Base-by-base conservation (phyloP, 1,140 invertebrate genomes). In the Ditylenchus dipsaci region DNA sequence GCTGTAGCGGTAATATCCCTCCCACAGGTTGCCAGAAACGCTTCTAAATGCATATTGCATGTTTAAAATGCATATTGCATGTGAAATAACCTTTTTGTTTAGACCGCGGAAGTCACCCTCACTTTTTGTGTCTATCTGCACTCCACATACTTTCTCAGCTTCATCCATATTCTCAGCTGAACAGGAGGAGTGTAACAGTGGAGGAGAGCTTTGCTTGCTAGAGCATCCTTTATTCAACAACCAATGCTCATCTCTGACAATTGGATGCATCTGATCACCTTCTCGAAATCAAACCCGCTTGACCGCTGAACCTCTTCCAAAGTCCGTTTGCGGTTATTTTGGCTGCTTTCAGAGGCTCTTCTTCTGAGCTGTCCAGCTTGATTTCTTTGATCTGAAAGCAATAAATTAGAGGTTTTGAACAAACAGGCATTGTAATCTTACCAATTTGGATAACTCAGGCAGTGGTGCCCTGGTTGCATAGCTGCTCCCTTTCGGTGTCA, bases 231-330 rank as follows among this genome's bases (percentile, higher is more conserved):
- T 11, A 61, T 26, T 13, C n/a, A 61, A 29, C 27, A 61, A 29
- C 59, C 59, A 61, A n/a, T 61, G 17, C n/a, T 61, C 59, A 29
- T 61, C 59, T 43, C 29, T 26, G 59, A 61, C 3, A 43, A n/a
- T 27, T 61, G 5, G 29, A 61, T 61, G 27, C 5, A 30, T 43
- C 38, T 61, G n/a, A 61, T 61, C n/a, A 61, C 59, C 13, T 61
- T 43, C 19, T 43, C 59, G 38, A 61, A 61, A 19, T 33, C 59
- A 30, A 61, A 61, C 3, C 29, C 29, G 15, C 49, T 53, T 3
- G 49, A 7, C 3, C 15, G 3, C n/a, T 17, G 33, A 5, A 5
- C 3, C 33, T 38, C 33, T 26, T 53, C 49, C 49, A 53, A 19
- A 17, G 49, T 53, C 3, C 49, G 49, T 26, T 53, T 53, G 3